Evolutionary conservation across 2,888 invertebrate genomes (phyloP).

Genomic region (Cheilosia vernalis): DNA sequence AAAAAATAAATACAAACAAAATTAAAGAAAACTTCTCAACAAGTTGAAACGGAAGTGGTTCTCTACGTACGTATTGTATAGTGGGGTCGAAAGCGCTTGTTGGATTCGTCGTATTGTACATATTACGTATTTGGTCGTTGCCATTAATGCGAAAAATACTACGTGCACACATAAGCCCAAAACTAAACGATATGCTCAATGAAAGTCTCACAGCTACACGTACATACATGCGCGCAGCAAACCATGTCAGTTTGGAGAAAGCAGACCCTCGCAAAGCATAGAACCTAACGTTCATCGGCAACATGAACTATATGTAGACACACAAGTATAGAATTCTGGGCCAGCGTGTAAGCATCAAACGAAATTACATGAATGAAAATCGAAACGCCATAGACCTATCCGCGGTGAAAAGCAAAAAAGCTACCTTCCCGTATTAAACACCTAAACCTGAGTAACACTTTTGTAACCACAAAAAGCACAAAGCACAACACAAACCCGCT

Average conservation of each 20-base stretch:
- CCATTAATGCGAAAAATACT: slow-evolving; percentile 30
- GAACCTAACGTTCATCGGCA: too few species aligned
- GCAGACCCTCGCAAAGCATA: neutral
- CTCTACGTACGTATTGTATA: neutral
- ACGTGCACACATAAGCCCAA: slow-evolving; percentile 7
- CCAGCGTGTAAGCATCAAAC: slow-evolving; percentile 18
- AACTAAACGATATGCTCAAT: slow-evolving; percentile 16
- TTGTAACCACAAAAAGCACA: slow-evolving; percentile 33
- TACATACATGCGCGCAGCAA: neutral
- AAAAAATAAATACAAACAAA: neutral
- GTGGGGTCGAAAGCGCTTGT: neutral
- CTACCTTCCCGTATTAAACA: neutral
- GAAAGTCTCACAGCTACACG: slow-evolving; percentile 5
- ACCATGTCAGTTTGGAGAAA: neutral
- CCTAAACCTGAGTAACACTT: neutral
- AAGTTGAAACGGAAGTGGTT: neutral
- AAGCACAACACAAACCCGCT: slow-evolving; percentile 38
- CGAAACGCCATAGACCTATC: slow-evolving; percentile 10
- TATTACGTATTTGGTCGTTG: slow-evolving; percentile 1
- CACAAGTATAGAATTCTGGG: neutral
- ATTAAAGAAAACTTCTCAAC: neutral
- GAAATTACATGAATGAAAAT: slow-evolving; percentile 46
- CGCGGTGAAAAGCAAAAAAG: slow-evolving; percentile 13
- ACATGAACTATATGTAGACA: too few species aligned
- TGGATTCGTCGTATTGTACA: neutral